Percentiles rank a stretch among this genome's conserved stretches.
phyloP scores from a whole-genome alignment of 2,797 vertebrate species.

The Allobates femoralis region DNA sequence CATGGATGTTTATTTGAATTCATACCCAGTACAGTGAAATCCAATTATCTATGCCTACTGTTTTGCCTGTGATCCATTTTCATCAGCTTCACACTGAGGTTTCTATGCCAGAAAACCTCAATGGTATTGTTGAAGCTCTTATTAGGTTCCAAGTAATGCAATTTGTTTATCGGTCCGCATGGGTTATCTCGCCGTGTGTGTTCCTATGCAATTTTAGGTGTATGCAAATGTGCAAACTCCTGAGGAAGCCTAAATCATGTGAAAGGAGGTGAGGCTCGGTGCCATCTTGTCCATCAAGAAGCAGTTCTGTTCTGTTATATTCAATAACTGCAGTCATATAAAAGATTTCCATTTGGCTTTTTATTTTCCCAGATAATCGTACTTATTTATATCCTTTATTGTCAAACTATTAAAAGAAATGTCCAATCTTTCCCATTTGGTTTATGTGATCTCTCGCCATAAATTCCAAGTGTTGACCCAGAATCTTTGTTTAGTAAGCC shows the following conservation, averaged over 20 bases:
- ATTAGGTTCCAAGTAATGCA: conserved; percentile 58
- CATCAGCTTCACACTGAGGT: conserved; percentile 57
- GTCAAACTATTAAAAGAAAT: neutral
- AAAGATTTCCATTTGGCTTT: neutral
- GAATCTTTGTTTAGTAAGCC: neutral
- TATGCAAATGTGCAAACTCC: conserved; percentile 50
- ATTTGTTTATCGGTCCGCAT: conserved; percentile 58
- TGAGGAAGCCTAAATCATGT: conserved; percentile 28
- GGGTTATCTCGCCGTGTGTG: conserved; percentile 56
- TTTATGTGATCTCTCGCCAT: neutral
- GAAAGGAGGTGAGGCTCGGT: conserved; percentile 1
- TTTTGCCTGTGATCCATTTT: conserved; percentile 59
- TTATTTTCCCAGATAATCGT: no score
- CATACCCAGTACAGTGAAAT: conserved; percentile 56
- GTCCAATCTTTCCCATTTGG: neutral
- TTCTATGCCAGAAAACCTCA: conserved; percentile 46
- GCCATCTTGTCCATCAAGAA: conserved; percentile 11
- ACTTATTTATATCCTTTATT: neutral
- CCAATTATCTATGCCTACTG: conserved; percentile 59
- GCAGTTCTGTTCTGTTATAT: neutral
- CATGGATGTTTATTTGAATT: conserved; percentile 53
- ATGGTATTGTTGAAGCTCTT: conserved; percentile 53
- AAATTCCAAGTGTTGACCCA: neutral
- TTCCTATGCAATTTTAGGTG: conserved; percentile 55
- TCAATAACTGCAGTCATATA: neutral